A percentile compares a stretch with the other conserved stretches of the same genome.
These are phyloP conservation scores for Eucidaris tribuloides DNA, from an alignment of 35 echinoderm and acorn worm species.

Conservation along the genomic window DNA sequence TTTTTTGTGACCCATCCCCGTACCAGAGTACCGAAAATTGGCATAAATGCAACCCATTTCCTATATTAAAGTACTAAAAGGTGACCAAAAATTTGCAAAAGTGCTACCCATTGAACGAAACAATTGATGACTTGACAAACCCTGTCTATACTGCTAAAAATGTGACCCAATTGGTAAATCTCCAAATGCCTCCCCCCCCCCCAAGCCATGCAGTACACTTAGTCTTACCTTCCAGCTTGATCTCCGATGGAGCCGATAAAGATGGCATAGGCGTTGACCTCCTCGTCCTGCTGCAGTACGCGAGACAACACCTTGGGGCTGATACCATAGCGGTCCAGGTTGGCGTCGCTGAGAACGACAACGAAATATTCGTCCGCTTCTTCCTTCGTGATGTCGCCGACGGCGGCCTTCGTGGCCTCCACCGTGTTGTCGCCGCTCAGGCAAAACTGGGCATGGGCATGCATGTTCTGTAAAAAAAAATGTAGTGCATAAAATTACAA, in stretches of 20 bases:
- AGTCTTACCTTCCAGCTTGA: conserved; percentile 83
- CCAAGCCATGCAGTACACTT: too few relatives aligned
- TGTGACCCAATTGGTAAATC: too few relatives aligned
- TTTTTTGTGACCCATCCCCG: too few relatives aligned
- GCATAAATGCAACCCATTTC: too few relatives aligned
- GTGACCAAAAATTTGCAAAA: too few relatives aligned
- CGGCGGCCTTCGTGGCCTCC: conserved; percentile 84
- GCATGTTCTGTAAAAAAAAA: conserved; percentile 50
- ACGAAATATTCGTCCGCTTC: conserved; percentile 93
- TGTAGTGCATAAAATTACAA: too few relatives aligned
- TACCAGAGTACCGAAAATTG: too few relatives aligned
- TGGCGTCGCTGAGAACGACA: conserved; percentile 95
- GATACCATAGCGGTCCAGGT: conserved; percentile 96
- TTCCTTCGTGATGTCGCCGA: conserved; percentile 72
- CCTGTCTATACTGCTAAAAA: too few relatives aligned
- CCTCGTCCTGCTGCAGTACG: conserved; percentile 74
- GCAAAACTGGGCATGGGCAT: conserved; percentile 97
- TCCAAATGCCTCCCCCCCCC: too few relatives aligned
- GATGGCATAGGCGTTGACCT: conserved; percentile 95
- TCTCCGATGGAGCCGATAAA: conserved; percentile 96
- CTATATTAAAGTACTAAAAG: too few relatives aligned
- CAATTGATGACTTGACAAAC: too few relatives aligned
- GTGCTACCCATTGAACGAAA: too few relatives aligned
- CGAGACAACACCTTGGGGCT: conserved; percentile 61
- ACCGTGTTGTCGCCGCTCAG: conserved; percentile 97